Conservation (phyloP, 1,140 invertebrate genomes). For the Bombus vancouverensis region DNA sequence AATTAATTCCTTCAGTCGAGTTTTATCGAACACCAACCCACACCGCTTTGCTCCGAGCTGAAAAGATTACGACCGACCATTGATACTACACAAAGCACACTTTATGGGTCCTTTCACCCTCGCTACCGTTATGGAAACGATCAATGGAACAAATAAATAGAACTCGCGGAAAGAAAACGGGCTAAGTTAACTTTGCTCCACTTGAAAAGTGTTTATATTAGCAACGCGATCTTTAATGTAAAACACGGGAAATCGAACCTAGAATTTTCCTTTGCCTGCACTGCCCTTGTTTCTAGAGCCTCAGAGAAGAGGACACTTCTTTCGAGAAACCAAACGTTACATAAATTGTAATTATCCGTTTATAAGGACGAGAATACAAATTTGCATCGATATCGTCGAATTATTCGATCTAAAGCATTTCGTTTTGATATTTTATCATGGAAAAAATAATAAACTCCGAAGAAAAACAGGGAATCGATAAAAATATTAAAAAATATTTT, state of each 20-base stretch:
- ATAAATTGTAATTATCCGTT: neutral
- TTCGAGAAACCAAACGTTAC: neutral
- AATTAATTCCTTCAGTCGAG: conserved; percentile 45
- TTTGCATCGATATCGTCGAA: neutral
- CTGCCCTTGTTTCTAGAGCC: neutral
- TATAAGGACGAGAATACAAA: neutral
- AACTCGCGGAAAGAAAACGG: neutral
- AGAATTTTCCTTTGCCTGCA: neutral
- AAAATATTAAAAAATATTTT: neutral
- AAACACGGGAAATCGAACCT: neutral
- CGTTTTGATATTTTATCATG: neutral
- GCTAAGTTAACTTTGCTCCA: neutral
- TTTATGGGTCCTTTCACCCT: neutral
- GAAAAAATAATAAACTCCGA: neutral
- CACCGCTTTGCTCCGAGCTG: neutral
- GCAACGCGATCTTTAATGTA: neutral
- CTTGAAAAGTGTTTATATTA: neutral
- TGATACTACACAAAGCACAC: neutral
- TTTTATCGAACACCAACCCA: neutral
- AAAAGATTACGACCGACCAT: conserved; percentile 25
- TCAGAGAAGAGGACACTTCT: neutral
- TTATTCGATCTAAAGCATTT: neutral
- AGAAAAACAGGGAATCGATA: neutral
- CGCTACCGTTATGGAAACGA: neutral
- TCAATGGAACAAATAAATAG: neutral